A percentile compares a stretch with the other conserved stretches of the same genome.
Conservation (phyloP, 2,797 vertebrate genomes). For the Lophura swinhoii region DNA sequence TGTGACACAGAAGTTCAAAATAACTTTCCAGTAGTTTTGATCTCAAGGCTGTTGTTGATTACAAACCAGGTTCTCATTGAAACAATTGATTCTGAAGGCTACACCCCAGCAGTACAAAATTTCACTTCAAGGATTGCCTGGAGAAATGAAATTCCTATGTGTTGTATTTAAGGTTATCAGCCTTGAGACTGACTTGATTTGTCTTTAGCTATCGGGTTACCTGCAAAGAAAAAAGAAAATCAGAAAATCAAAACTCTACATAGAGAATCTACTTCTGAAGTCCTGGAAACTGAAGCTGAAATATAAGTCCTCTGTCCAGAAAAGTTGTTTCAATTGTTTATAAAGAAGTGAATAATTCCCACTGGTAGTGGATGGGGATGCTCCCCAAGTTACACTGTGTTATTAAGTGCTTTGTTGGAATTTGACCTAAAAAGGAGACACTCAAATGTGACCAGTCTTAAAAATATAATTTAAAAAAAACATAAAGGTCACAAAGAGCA, state of each 20-base stretch:
- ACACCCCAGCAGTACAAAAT: slow-evolving; percentile 66
- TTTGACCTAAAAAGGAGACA: neutral
- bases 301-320: neutral
- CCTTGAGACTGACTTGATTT: slow-evolving; percentile 69
- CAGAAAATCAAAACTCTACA: slow-evolving; percentile 59
- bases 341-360: neutral
- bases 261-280: neutral
- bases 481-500: neutral
- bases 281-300: slow-evolving; percentile 28
- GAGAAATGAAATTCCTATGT: slow-evolving; percentile 58
- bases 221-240: slow-evolving; percentile 77
- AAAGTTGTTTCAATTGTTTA: neutral
- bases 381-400: neutral
- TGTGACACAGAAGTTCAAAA: slow-evolving; percentile 67
- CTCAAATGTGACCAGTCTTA: neutral
- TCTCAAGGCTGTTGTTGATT: slow-evolving; percentile 62
- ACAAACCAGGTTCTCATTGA: slow-evolving; percentile 61
- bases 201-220: slow-evolving; percentile 80
- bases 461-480: neutral
- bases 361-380: neutral
- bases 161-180: slow-evolving; percentile 56
- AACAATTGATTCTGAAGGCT: slow-evolving; percentile 61
- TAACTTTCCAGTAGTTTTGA: slow-evolving; percentile 67
- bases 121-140: slow-evolving; percentile 64
- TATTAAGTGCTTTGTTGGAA: neutral